Percentiles rank a stretch among this genome's conserved stretches.
phyloP scores from a whole-genome alignment of 2,113 vertebrate genomes.

The Equus przewalskii region DNA sequence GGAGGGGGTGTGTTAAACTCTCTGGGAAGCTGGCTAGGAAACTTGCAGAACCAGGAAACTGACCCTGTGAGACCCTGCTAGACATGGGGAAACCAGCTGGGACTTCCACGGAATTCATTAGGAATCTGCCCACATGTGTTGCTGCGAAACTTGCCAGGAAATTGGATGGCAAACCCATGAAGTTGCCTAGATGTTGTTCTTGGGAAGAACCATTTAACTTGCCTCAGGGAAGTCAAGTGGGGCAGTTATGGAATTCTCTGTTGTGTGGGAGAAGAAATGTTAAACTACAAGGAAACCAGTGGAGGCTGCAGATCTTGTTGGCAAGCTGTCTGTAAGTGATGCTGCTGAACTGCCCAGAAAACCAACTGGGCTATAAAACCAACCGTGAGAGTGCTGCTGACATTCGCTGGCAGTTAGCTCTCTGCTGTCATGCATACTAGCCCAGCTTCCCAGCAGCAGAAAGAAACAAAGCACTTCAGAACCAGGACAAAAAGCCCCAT shows the following conservation, averaged over 20 bases:
- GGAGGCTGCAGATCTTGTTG: not conserved
- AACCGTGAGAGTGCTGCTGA: not conserved
- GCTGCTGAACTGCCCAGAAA: not conserved
- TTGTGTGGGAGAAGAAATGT: not conserved
- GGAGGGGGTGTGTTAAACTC: not conserved
- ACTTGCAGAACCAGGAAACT: not conserved
- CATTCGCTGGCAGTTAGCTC: not conserved
- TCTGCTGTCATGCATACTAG: not conserved
- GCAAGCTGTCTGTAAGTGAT: not conserved
- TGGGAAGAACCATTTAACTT: not conserved
- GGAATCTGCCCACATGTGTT: not conserved
- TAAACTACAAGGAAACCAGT: not conserved
- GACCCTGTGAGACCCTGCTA: not conserved
- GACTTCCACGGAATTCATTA: not conserved
- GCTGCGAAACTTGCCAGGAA: not conserved
- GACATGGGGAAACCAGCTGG: not conserved
- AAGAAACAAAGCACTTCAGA: not conserved
- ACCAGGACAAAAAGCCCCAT: not conserved
- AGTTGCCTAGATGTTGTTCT: not conserved
- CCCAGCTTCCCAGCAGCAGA: not conserved
- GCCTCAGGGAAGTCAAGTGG: not conserved
- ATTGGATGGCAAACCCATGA: not conserved
- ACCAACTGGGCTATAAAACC: not conserved
- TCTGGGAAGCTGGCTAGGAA: not conserved
- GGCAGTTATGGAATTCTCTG: no score